phyloP scores from a whole-genome alignment of 2,797 vertebrate species.

The Echiichthys vipera region DNA sequence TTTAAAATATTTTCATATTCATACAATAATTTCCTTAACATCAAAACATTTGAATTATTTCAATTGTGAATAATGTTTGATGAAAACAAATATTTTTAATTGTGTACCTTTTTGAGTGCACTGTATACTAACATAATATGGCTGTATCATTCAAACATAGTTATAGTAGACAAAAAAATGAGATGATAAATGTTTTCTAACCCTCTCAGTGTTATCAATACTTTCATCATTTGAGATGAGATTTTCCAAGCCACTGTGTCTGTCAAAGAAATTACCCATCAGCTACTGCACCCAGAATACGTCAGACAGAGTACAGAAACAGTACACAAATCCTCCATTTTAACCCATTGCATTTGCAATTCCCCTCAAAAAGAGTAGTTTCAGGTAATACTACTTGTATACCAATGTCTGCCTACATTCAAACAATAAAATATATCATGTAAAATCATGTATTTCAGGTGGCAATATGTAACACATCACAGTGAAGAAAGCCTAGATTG shows the following conservation, averaged over 20 bases:
- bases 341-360: background rate
- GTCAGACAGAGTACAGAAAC: background rate
- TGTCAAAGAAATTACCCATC: background rate
- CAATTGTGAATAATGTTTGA: background rate
- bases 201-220: background rate
- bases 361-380: background rate
- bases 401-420: background rate
- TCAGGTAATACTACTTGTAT: background rate
- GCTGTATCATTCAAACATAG: background rate
- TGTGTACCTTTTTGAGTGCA: background rate
- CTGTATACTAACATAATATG: background rate
- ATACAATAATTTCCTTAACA: constrained; percentile 1
- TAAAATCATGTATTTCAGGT: background rate
- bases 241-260: background rate
- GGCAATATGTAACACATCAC: background rate
- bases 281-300: background rate
- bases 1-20: background rate
- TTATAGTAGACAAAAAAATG: background rate
- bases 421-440: background rate
- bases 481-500: background rate
- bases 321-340: background rate
- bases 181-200: background rate
- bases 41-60: background rate
- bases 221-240: background rate
- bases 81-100: background rate